Base-by-base conservation (phyloP, 2,797 vertebrate genomes). In the Corythornis leucogaster region DNA sequence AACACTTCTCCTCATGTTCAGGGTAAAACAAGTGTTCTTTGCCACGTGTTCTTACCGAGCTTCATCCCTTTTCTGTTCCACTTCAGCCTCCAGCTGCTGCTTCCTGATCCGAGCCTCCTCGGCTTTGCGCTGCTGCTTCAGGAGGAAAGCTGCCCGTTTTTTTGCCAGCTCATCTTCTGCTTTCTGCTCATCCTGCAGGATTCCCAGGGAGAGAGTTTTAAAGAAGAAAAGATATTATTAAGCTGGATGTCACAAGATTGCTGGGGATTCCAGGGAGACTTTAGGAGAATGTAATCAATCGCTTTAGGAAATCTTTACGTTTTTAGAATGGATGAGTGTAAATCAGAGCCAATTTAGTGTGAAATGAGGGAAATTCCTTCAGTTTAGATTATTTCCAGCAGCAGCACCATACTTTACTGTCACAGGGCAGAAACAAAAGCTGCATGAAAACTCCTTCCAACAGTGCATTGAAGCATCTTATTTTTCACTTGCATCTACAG, bases 101-200 rank as follows among this genome's bases (percentile, higher is more conserved):
- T 99, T 99, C 11, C 99, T 96, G 20, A 98, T 46, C 4, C 99
- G 98, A 19, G 99, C 97, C 96, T 99, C 99, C 92, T 99, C 99
- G 0, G 99, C 99, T 94, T 99, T 99, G 95, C 98, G 99, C 97
- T 99, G 99, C 97, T 99, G 99, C 45, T 99, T 99, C 67, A 99
- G 85, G 6, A 99, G 97, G 96, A 99, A 99, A 0, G 99, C 99
- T 0, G 99, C 99, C 2, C 99, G 98, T 82, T 99, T 99, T 92
- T 99, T 99, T 2, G 99, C 99, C 1, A 99, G 97, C 89, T 99
- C 99, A 2, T 99, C 99, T 63, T 99, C 99, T 0, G 99, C 99
- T 88, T 99, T 99, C 97, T 99, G 99, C 2, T 99, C 98, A 8
- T 99, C 98, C 98, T 98, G 73, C 11, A 73, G 43, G 79, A 83